Conservation (phyloP, 2,113 vertebrate genomes). For the Epinephelus lanceolatus region DNA sequence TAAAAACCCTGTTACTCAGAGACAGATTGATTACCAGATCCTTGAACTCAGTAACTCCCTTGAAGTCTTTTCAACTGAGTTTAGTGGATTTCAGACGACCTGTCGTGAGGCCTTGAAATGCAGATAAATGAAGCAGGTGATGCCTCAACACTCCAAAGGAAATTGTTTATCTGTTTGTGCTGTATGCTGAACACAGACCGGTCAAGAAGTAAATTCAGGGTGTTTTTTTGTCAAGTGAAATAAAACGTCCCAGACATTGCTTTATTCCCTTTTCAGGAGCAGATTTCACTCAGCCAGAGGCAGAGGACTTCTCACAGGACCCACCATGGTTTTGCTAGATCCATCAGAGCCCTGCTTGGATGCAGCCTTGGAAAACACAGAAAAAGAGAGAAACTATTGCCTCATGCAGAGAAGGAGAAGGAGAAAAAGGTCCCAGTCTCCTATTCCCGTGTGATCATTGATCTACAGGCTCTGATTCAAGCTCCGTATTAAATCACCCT, state of each 20-base stretch:
- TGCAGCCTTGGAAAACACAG: slow-evolving; percentile 33
- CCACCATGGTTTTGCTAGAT: slow-evolving; percentile 11
- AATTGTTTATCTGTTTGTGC: background rate
- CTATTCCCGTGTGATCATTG: slow-evolving; percentile 74
- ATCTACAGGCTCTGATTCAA: slow-evolving; percentile 72
- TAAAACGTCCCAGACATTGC: background rate
- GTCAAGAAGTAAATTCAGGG: slow-evolving; percentile 2
- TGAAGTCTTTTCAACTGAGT: background rate
- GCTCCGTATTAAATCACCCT: slow-evolving; percentile 71
- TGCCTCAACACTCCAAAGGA: background rate
- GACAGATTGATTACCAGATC: background rate
- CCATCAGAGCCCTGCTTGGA: slow-evolving; percentile 35
- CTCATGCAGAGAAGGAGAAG: slow-evolving; percentile 35
- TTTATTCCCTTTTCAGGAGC: slow-evolving; percentile 18
- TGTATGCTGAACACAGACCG: background rate
- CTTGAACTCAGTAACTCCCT: background rate
- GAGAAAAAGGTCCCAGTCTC: slow-evolving; percentile 36
- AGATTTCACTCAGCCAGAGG: slow-evolving; percentile 18
- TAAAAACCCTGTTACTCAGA: background rate
- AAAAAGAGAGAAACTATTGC: slow-evolving; percentile 56
- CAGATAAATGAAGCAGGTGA: background rate
- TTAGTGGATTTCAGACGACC: background rate
- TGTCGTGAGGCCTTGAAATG: background rate
- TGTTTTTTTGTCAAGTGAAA: slow-evolving; percentile 4
- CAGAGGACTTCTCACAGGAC: slow-evolving; percentile 42